Evolutionary conservation across 2,888 invertebrate genomes (phyloP).

Genomic region (Caenorhabditis japonica): DNA sequence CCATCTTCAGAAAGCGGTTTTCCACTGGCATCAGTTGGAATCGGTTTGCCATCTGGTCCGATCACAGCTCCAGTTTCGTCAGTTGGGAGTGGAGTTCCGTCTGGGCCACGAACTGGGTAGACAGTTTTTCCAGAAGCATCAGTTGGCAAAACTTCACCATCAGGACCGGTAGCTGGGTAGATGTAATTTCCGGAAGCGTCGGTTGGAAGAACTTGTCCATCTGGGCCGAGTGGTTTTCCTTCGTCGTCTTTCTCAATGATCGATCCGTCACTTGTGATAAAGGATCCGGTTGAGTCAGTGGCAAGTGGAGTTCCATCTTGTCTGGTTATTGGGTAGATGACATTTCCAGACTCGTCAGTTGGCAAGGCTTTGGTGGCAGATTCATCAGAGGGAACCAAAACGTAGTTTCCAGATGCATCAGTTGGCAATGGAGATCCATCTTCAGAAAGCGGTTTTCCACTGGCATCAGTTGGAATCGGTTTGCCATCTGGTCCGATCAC

Average conservation of each 20-base stretch:
- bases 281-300: constrained; percentile 34
- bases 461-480: constrained; percentile 51
- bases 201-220: constrained; percentile 53
- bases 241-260: constrained; percentile 32
- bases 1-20: constrained; percentile 57
- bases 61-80: constrained; percentile 44
- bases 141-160: constrained; percentile 45
- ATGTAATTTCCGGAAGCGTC: constrained; percentile 44
- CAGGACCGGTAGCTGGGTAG: constrained; percentile 42
- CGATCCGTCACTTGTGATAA: constrained; percentile 16
- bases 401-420: constrained; percentile 21
- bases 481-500: constrained; percentile 49
- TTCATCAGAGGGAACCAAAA: constrained; percentile 19
- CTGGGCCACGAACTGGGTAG: constrained; percentile 39
- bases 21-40: constrained; percentile 44
- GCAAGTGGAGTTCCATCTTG: constrained; percentile 50
- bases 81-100: constrained; percentile 57
- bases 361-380: constrained; percentile 22
- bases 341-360: constrained; percentile 48
- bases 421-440: constrained; percentile 51
- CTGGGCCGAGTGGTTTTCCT: constrained; percentile 55
- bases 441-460: constrained; percentile 47
- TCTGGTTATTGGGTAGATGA: constrained; percentile 43
- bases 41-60: constrained; percentile 51
- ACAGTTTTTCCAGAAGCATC: constrained; percentile 20